Conservation (phyloP, 2,888 invertebrate genomes). For the Electrophaes corylata region DNA sequence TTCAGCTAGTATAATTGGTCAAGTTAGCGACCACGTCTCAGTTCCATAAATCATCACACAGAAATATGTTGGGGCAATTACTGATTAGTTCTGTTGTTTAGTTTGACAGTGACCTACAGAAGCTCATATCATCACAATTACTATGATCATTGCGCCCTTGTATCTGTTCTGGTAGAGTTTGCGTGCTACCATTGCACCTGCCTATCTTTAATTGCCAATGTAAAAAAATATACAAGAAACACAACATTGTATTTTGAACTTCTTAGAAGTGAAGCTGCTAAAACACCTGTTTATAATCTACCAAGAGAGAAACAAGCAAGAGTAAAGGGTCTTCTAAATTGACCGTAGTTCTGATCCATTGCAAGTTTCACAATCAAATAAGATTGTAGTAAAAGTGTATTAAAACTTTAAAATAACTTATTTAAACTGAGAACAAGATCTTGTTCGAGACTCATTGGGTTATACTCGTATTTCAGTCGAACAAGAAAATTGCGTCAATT, state of each 20-base stretch:
- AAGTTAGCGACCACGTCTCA: too few relatives aligned
- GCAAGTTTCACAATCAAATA: too few relatives aligned
- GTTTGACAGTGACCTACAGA: slow-evolving; percentile 43
- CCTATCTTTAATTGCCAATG: slow-evolving; percentile 23
- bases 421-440: too few relatives aligned
- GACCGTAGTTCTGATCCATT: too few relatives aligned
- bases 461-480: too few relatives aligned
- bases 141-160: slow-evolving; percentile 65
- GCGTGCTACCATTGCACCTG: slow-evolving; percentile 54
- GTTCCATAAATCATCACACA: too few relatives aligned
- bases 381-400: too few relatives aligned
- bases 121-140: slow-evolving; percentile 48
- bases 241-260: slow-evolving; percentile 4
- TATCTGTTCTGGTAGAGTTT: slow-evolving; percentile 57
- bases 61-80: slow-evolving; percentile 1
- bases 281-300: background rate
- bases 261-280: background rate
- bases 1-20: too few relatives aligned
- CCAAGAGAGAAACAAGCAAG: background rate
- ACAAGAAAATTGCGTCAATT: too few relatives aligned
- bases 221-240: slow-evolving; percentile 9
- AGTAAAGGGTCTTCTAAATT: too few relatives aligned
- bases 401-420: too few relatives aligned
- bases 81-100: slow-evolving; percentile 23
- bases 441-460: too few relatives aligned